These are phyloP conservation scores for Eupithecia abbreviata DNA, from an alignment of 2,888 invertebrate species.

Conservation along the genomic window DNA sequence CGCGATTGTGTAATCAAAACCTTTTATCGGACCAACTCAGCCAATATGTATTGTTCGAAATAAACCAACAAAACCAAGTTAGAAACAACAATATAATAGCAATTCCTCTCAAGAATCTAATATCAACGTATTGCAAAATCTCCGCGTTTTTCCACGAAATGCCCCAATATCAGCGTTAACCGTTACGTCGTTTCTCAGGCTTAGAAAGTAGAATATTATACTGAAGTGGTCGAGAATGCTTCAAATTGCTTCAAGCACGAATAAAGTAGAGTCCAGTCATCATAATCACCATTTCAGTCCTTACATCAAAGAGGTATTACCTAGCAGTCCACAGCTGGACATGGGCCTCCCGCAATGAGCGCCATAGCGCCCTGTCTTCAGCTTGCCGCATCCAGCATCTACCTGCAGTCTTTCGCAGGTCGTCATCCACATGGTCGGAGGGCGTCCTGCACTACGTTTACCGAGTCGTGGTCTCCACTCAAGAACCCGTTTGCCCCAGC, in stretches of 20 bases:
- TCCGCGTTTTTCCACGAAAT: slow-evolving; percentile 9
- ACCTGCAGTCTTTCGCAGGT: no score
- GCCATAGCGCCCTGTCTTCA: no score
- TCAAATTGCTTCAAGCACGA: slow-evolving; percentile 20
- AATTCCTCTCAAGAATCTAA: slow-evolving; percentile 11
- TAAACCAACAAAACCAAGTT: not conserved
- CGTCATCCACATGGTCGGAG: no score
- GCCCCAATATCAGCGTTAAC: slow-evolving; percentile 18
- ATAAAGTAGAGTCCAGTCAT: not conserved
- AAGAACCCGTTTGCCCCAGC: no score
- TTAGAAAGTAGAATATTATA: slow-evolving; percentile 26
- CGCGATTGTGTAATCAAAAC: not conserved
- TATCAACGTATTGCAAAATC: slow-evolving; percentile 16
- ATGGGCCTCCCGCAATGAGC: no score
- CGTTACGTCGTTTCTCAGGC: slow-evolving; percentile 14
- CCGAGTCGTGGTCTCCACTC: no score
- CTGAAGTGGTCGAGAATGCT: slow-evolving; percentile 21
- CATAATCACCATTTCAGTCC: not conserved
- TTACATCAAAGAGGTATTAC: not conserved
- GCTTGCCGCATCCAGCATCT: no score
- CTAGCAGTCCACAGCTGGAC: no score
- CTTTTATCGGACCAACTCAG: not conserved
- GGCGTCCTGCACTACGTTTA: no score
- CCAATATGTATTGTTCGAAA: not conserved
- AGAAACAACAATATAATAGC: not conserved